phyloP scores from a whole-genome alignment of 23 tunicate species.

The Pegea sp. region DNA sequence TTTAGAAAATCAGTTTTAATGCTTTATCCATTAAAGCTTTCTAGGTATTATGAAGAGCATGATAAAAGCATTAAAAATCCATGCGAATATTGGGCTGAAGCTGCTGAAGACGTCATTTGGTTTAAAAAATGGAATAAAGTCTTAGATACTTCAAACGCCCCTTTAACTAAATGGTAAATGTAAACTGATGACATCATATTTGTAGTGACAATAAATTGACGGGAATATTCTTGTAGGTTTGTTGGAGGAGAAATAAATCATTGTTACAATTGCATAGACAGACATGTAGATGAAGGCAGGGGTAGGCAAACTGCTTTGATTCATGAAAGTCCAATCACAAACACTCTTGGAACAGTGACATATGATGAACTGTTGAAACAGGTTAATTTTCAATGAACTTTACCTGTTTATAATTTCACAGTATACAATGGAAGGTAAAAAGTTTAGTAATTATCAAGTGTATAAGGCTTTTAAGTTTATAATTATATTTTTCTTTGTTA shows the following conservation, averaged over 20 bases:
- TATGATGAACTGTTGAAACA: constrained; percentile 33
- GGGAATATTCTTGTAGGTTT: constrained; percentile 35
- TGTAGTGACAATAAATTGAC: too few relatives aligned
- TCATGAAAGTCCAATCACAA: constrained; percentile 91
- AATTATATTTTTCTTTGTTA: not conserved
- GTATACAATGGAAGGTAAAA: not conserved
- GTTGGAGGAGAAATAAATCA: constrained; percentile 68
- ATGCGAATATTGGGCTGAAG: constrained; percentile 73
- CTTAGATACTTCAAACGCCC: constrained; percentile 43
- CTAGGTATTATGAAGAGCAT: too few relatives aligned
- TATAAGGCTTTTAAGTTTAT: not conserved
- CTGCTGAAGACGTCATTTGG: constrained; percentile 68
- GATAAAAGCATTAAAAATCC: constrained; percentile 35
- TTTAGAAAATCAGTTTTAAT: too few relatives aligned
- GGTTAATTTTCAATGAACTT: constrained; percentile 6
- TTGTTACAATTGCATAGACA: constrained; percentile 78
- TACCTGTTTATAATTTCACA: not conserved
- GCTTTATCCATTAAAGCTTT: too few relatives aligned
- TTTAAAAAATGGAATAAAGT: constrained; percentile 73
- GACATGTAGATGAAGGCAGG: constrained; percentile 67
- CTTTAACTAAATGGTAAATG: constrained; percentile 77
- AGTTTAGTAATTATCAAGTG: too few relatives aligned
- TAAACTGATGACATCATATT: too few relatives aligned
- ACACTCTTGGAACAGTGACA: constrained; percentile 25
- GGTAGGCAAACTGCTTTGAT: constrained; percentile 56